Percentiles rank a stretch among this genome's conserved stretches.
Evolutionary conservation across 2,888 invertebrate species (phyloP).

Genomic region (Bombylius discolor): DNA sequence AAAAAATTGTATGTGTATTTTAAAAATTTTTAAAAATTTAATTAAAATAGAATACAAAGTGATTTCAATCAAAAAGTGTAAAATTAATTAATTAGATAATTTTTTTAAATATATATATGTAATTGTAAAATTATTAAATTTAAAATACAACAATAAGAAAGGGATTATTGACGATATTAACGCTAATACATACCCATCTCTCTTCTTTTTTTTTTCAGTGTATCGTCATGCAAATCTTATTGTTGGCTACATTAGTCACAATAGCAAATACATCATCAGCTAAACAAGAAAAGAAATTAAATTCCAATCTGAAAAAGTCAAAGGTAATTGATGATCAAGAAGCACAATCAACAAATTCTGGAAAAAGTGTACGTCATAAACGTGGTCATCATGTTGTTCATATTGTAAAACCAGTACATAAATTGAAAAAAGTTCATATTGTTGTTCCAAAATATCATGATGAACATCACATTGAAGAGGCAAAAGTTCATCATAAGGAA

Average conservation of each 20-base stretch:
- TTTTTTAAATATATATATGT: no score
- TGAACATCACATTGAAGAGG: slow-evolving; percentile 14
- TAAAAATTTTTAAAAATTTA: no score
- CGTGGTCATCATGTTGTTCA: slow-evolving; percentile 21
- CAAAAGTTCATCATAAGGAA: slow-evolving; percentile 13
- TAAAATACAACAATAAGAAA: no score
- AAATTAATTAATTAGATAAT: no score
- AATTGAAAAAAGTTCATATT: slow-evolving; percentile 18
- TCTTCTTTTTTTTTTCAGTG: not conserved
- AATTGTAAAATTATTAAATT: no score
- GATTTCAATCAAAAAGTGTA: no score
- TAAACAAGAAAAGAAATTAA: not conserved
- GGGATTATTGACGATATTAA: no score
- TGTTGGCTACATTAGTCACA: not conserved
- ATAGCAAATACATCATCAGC: not conserved
- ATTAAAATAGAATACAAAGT: no score
- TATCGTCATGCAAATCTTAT: not conserved
- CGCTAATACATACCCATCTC: no score
- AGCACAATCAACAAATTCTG: not conserved
- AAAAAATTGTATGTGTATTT: no score
- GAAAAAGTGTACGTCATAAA: slow-evolving; percentile 16
- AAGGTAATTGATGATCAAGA: slow-evolving; percentile 13
- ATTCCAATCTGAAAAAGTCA: not conserved
- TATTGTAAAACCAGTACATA: slow-evolving; percentile 18
- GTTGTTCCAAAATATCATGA: slow-evolving; percentile 13